Percentiles rank a stretch among this genome's conserved stretches.
These are phyloP conservation scores for Drosophila paracracens DNA, from an alignment of 2,888 invertebrate species.

Conservation along the genomic window DNA sequence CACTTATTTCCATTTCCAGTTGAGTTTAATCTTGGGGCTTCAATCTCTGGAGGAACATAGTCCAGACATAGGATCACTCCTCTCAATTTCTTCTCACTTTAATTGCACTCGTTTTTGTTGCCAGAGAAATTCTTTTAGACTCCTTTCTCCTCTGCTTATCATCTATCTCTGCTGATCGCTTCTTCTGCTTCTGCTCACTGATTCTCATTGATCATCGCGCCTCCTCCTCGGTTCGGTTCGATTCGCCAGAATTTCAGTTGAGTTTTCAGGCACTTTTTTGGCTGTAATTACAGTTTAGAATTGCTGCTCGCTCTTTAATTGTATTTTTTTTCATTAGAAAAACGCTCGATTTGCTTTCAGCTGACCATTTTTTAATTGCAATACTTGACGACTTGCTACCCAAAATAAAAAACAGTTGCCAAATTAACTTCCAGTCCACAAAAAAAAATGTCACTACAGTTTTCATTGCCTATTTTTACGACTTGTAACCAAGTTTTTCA, in stretches of 20 bases:
- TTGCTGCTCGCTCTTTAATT: constrained; percentile 11
- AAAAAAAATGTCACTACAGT: not conserved
- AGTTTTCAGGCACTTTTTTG: constrained; percentile 59
- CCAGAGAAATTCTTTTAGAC: not conserved
- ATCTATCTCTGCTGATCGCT: constrained; percentile 15
- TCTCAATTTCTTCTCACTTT: not conserved
- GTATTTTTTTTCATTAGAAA: constrained; percentile 14
- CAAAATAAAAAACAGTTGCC: constrained; percentile 12
- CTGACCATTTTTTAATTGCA: constrained; percentile 23
- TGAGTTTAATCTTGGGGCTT: constrained; percentile 21
- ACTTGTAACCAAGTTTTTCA: not conserved
- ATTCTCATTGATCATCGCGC: constrained; percentile 29
- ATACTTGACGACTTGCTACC: constrained; percentile 4
- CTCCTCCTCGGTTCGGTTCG: not conserved
- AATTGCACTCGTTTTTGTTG: constrained; percentile 9
- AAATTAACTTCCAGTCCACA: not conserved
- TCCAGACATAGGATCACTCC: constrained; percentile 34
- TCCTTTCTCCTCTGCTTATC: constrained; percentile 1
- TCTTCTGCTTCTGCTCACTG: constrained; percentile 4
- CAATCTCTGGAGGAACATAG: constrained; percentile 42
- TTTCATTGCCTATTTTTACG: not conserved
- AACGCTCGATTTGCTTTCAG: constrained; percentile 35
- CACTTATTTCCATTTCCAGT: constrained; percentile 68
- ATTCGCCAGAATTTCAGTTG: constrained; percentile 5
- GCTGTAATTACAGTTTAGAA: constrained; percentile 45